Base-by-base conservation (phyloP, 2,888 invertebrate species). In the Drosophila putrida region DNA sequence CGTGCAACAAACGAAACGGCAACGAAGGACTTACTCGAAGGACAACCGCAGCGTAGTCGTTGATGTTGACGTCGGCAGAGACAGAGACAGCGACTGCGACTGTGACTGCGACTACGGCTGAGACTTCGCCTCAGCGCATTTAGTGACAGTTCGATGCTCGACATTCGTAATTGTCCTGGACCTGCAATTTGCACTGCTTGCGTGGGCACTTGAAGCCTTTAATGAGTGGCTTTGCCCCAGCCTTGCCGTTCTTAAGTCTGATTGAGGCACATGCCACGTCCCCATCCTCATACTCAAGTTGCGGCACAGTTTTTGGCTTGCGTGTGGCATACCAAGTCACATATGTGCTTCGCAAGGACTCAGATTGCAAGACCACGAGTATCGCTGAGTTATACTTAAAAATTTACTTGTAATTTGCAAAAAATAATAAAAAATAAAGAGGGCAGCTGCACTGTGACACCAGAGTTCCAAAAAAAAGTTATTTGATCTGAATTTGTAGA, bases 181-280 rank as follows among this genome's bases (percentile, higher is more conserved):
- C 70, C 62, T 75, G 54, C 81, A 86, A 83, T 81, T 80, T 62
- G 57, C 64, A 55, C 47, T 60, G 41, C 51, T 73, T 46, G 69
- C 80, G 67, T 74, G 75, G 61, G 33, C 73, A 64, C 74, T 77
- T 59, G 60, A 79, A 67, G 50, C 54, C 66, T 67, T 65, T 84
- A 87, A 84, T 85, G 67, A 84, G 75, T 68, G 69, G 61, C 65
- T 74, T 64, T 53, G 43, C 62, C 50, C 28, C 43, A 43, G 27
- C 27, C n/a, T 27, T 41, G 50, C 27, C 31, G 15, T 63, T 61
- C 69, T 68, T 64, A 71, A 47, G 64, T 55, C 50, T 59, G 70
- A 59, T 66, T 81, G 47, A 46, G 46, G 41, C 50, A 59, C 69
- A 70, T 51, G 58, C 46, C 61, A 43, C 8, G 35, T 31, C 8